These are phyloP conservation scores for Mus spicilegus DNA, from an alignment of 2,113 vertebrate genomes.

Conservation along the genomic window DNA sequence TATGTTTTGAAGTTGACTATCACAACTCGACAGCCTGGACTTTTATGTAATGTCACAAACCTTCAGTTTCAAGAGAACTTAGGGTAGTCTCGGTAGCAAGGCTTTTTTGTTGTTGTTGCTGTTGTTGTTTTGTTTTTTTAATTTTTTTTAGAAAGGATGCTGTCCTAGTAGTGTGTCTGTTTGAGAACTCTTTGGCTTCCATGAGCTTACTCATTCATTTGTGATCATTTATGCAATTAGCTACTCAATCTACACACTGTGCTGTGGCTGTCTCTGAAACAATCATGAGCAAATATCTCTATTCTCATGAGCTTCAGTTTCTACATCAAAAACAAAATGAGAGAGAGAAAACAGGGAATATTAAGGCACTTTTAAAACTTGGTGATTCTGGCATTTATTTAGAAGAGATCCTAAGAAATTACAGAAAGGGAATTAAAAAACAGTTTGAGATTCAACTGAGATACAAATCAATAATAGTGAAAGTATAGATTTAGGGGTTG, in stretches of 20 bases:
- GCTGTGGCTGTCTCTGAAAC: not conserved
- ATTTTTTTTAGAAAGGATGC: not conserved
- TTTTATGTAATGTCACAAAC: not conserved
- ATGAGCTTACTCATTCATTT: not conserved
- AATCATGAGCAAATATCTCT: not conserved
- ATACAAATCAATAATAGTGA: not conserved
- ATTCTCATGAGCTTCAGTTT: not conserved
- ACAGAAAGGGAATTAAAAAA: not conserved
- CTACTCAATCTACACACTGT: not conserved
- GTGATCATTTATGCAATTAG: not conserved
- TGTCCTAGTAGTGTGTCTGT: not conserved
- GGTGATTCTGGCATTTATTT: slow-evolving; percentile 6
- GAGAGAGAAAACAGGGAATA: not conserved
- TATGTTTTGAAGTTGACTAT: not conserved
- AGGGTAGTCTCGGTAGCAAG: not conserved
- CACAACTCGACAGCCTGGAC: not conserved
- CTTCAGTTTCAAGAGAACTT: not conserved
- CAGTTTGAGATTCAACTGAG: not conserved
- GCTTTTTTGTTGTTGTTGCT: too few species aligned
- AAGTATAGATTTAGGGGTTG: not conserved
- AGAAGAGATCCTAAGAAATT: not conserved
- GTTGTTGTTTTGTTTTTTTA: not conserved
- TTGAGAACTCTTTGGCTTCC: slow-evolving; percentile 13
- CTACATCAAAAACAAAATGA: not conserved
- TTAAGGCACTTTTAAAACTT: not conserved